Conservation (phyloP, 2,797 vertebrate species). For the Diplodus sargus region DNA sequence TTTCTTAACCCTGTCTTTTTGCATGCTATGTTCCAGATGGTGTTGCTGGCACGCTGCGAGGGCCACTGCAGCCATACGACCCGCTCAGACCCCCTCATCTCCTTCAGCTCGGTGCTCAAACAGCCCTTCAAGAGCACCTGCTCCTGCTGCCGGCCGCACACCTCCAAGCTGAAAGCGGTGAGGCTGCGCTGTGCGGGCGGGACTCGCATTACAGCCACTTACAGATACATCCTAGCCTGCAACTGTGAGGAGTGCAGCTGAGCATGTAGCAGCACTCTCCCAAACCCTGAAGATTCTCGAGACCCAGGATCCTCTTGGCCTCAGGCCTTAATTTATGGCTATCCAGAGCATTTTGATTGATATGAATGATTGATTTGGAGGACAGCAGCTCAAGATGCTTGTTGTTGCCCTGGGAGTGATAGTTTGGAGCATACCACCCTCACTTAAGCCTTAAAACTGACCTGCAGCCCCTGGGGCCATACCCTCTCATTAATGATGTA, state of each 20-base stretch:
- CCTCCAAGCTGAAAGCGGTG: slow-evolving; percentile 97
- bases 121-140: slow-evolving; percentile 96
- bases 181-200: slow-evolving; percentile 93
- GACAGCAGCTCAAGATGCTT: slow-evolving; percentile 33
- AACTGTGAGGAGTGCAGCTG: slow-evolving; percentile 96
- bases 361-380: slow-evolving; percentile 36
- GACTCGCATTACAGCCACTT: slow-evolving; percentile 94
- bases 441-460: slow-evolving; percentile 37
- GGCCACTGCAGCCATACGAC: slow-evolving; percentile 95
- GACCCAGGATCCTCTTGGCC: slow-evolving; percentile 41
- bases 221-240: slow-evolving; percentile 98
- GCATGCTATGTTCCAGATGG: slow-evolving; percentile 87
- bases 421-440: slow-evolving; percentile 39
- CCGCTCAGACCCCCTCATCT: slow-evolving; percentile 95
- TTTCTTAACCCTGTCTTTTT: neutral
- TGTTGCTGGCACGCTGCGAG: slow-evolving; percentile 95
- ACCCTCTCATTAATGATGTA: slow-evolving; percentile 42
- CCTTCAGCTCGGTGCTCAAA: slow-evolving; percentile 96
- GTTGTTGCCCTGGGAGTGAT: slow-evolving; percentile 44
- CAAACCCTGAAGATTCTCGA: slow-evolving; percentile 35
- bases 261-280: slow-evolving; percentile 45
- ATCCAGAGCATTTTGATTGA: slow-evolving; percentile 39
- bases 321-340: slow-evolving; percentile 26
- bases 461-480: slow-evolving; percentile 32
- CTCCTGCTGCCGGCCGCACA: slow-evolving; percentile 96